phyloP scores from a whole-genome alignment of 2,888 invertebrate species.

The Phrixothrix hirtus region DNA sequence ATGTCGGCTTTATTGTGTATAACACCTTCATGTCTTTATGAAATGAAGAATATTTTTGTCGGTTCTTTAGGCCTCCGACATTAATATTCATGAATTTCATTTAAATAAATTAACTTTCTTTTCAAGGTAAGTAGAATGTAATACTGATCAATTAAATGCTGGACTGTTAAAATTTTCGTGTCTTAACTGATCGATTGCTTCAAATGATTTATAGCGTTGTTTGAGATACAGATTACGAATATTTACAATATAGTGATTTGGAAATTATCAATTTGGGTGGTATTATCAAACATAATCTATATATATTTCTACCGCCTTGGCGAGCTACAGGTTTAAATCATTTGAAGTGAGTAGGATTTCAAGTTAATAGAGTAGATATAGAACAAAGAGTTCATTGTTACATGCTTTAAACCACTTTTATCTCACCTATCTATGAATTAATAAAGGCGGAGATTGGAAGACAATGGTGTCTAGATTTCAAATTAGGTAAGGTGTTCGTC shows the following conservation, averaged over 20 bases:
- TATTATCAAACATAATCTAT: too few species aligned
- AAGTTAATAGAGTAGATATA: slow-evolving; percentile 3
- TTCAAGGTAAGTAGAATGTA: slow-evolving; percentile 6
- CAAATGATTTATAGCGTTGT: too few species aligned
- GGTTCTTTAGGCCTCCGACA: slow-evolving; percentile 7
- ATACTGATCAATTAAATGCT: slow-evolving; percentile 16
- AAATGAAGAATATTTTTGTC: slow-evolving; percentile 12
- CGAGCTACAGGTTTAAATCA: too few species aligned
- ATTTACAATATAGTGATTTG: too few species aligned
- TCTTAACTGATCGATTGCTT: too few species aligned
- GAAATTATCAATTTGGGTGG: too few species aligned
- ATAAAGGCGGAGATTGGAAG: slow-evolving; percentile 6
- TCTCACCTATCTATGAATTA: slow-evolving; percentile 11
- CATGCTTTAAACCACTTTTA: slow-evolving; percentile 7
- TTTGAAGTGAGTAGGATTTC: slow-evolving; percentile 9
- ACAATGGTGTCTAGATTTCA: slow-evolving; percentile 13
- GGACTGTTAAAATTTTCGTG: slow-evolving; percentile 3
- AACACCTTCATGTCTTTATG: slow-evolving; percentile 16
- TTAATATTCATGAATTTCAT: slow-evolving; percentile 21
- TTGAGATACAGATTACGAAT: too few species aligned
- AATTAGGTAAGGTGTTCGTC: slow-evolving; percentile 13
- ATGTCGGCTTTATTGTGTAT: slow-evolving; percentile 17
- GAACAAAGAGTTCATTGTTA: slow-evolving; percentile 14
- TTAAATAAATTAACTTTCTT: slow-evolving; percentile 18
- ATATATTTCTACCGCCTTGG: too few species aligned